Evolutionary conservation across 1,140 invertebrate genomes (phyloP), one percentile per base, ranked within the genome.

Genomic region (Euschistus heros): DNA sequence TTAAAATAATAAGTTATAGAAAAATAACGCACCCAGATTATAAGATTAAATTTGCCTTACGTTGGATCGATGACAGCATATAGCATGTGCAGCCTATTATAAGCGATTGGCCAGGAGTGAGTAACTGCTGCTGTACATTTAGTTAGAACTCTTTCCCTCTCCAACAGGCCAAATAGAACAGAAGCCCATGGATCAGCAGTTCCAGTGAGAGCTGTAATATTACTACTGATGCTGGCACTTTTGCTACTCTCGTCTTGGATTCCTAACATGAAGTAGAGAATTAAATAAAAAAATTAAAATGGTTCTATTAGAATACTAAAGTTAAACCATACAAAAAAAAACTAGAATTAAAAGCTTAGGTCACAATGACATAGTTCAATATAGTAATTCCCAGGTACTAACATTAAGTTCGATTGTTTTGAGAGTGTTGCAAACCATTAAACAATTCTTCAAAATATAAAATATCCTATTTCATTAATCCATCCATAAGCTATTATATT

Each of bases 91-190:
- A 98, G 83, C 67, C 96, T 82, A 0, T 87, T 86, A 76, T 92
- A 97, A 5, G 98, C 86, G 68, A 97, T 91, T 0, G 94, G 92
- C 97, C 97, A 99, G 0, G 94, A 89, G 72, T 95, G 90, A 46
- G 85, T 81, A 1, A 90, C 81, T 0, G 92, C 92, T 26, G 86
- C 85, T 0, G 92, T 89, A 75, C 94, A 98, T 7, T 84, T 77
- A 2, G 86, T 84, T 5, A 93, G 80, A 18, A 94, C 82, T 64
- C 84, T 80, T 66, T 84, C 86, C 26, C 86, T 82, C 72, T 91
- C 84, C 61, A 96, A 73, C 70, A 97, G 86, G 14, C 86, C 88
- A 72, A 93, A 89, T 10, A 97, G 76, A 71, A 91, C 91, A 55
- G 84, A 81, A 67, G 89, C 87, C 94, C 94, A 97, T 5, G 93